These are phyloP conservation scores for Nephrotoma flavescens DNA, from an alignment of 2,888 invertebrate genomes.

Conservation along the genomic window DNA sequence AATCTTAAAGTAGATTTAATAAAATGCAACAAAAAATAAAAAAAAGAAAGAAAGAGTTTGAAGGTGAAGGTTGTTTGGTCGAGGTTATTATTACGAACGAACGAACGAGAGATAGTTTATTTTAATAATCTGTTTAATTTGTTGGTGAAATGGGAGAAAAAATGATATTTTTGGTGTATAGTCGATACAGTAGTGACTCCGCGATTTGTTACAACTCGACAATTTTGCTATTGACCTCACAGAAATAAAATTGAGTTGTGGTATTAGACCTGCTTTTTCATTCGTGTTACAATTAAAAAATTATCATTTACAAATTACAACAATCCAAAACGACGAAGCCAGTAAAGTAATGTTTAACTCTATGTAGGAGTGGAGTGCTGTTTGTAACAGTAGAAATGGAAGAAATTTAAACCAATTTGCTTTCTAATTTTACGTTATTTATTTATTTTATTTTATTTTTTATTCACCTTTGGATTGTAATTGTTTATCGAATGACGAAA, in stretches of 20 bases:
- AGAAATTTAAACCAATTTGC: not conserved
- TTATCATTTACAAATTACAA: not conserved
- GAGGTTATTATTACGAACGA: not conserved
- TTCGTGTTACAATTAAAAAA: not conserved
- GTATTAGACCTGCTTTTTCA: not conserved
- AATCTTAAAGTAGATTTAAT: not conserved
- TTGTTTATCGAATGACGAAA: not conserved
- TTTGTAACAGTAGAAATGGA: not conserved
- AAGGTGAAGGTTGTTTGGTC: constrained; percentile 4
- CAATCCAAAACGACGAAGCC: not conserved
- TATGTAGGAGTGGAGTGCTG: not conserved
- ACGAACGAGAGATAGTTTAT: not conserved
- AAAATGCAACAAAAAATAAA: not conserved
- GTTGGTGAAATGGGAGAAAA: not conserved
- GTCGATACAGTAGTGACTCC: not conserved
- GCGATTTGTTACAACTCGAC: not conserved
- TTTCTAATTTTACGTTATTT: not conserved
- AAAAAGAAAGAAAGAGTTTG: not conserved
- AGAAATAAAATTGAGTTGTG: not conserved
- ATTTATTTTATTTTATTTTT: not conserved
- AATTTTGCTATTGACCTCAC: not conserved
- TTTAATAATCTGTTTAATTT: not conserved
- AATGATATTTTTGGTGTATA: not conserved
- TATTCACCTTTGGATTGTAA: not conserved
- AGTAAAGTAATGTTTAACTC: not conserved